phyloP scores from a whole-genome alignment of 2,113 vertebrate genomes.

The Phylloscopus trochilus region DNA sequence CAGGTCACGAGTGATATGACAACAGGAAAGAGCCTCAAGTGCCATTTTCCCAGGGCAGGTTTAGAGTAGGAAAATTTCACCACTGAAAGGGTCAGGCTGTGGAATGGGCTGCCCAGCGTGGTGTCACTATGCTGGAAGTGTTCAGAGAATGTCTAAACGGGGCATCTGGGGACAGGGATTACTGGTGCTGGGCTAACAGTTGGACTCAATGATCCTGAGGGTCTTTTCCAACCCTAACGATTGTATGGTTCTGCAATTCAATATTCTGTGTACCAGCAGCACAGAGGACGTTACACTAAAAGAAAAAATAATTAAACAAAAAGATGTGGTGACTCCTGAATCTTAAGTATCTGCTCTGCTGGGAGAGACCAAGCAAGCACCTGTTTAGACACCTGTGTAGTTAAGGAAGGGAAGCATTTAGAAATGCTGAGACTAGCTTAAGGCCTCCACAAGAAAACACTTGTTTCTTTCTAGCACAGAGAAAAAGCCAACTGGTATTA shows the following conservation, averaged over 20 bases:
- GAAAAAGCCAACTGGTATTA: background rate
- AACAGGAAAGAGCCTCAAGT: background rate
- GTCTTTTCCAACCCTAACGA: background rate
- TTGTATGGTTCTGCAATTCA: background rate
- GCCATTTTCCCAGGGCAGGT: background rate
- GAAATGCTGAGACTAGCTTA: background rate
- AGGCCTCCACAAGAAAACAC: background rate
- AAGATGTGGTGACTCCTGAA: background rate
- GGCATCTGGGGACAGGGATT: background rate
- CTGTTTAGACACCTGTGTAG: background rate
- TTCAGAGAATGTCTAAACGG: background rate
- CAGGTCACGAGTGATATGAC: background rate
- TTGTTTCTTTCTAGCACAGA: background rate
- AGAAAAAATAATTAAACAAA: background rate
- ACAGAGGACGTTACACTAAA: background rate
- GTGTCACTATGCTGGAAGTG: background rate
- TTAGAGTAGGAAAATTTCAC: background rate
- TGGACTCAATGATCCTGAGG: background rate
- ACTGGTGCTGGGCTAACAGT: background rate
- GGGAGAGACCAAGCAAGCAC: background rate
- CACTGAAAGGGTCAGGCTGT: background rate
- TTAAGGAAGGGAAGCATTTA: background rate
- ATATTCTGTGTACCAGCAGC: background rate
- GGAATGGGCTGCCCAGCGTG: rapidly evolving
- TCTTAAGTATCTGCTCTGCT: background rate